phyloP scores from a whole-genome alignment of 2,113 vertebrate genomes.

The Ifrita kowaldi region DNA sequence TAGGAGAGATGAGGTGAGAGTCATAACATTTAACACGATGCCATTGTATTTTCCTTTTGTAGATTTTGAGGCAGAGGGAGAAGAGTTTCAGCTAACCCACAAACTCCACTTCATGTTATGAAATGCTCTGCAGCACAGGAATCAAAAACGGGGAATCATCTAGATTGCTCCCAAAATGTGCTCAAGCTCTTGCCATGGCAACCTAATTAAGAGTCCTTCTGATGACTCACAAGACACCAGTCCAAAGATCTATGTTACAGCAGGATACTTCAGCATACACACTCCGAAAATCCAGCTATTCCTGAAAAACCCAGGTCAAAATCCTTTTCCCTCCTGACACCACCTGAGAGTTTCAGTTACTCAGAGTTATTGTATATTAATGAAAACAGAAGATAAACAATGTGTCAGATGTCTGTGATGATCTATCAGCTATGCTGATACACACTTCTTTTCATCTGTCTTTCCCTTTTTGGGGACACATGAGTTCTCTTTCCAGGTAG shows the following conservation, averaged over 20 bases:
- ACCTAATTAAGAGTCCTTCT: not conserved
- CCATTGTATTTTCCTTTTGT: not conserved
- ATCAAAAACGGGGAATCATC: not conserved
- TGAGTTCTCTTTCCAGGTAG: not conserved
- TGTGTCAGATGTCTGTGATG: not conserved
- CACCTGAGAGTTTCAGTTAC: not conserved
- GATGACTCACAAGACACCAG: not conserved
- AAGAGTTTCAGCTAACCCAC: not conserved
- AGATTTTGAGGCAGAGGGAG: not conserved
- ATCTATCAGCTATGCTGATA: not conserved
- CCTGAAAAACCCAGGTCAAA: not conserved
- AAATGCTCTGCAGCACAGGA: not conserved
- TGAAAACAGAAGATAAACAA: not conserved
- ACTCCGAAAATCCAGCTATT: not conserved
- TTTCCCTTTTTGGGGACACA: not conserved
- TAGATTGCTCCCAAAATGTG: not conserved
- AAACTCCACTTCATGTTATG: not conserved
- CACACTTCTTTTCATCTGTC: not conserved
- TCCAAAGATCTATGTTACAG: not conserved
- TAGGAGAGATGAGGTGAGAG: not conserved
- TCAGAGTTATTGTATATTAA: not conserved
- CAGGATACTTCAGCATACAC: not conserved
- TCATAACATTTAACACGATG: not conserved
- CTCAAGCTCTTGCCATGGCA: not conserved
- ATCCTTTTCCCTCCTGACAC: not conserved